phyloP scores from a whole-genome alignment of 2,888 invertebrate genomes.

The Sphinx pinastri region DNA sequence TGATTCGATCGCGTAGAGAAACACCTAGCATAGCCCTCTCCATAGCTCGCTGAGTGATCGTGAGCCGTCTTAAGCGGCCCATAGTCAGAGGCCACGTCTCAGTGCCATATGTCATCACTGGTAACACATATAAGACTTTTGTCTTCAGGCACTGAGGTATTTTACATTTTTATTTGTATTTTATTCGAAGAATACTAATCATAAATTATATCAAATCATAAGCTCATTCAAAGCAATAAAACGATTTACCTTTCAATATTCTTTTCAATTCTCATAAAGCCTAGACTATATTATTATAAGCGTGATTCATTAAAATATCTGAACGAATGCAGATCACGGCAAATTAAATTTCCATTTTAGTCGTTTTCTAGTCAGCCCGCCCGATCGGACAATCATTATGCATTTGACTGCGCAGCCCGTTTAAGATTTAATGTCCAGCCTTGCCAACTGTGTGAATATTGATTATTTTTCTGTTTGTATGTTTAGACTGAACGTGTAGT shows the following conservation, averaged over 20 bases:
- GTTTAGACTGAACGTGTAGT: neutral
- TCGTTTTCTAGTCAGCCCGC: conserved; percentile 15
- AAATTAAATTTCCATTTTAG: conserved; percentile 16
- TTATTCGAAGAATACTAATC: no score
- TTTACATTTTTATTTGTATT: no score
- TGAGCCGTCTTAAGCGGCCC: no score
- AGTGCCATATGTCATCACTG: no score
- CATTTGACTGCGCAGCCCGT: conserved; percentile 56
- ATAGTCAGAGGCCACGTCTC: no score
- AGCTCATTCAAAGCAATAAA: neutral
- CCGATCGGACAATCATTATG: conserved; percentile 56
- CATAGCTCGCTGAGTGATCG: no score
- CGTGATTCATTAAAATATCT: conserved; percentile 12
- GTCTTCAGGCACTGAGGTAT: no score
- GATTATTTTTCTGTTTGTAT: conserved; percentile 5
- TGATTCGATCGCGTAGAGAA: no score
- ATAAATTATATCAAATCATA: no score
- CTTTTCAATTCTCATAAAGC: conserved; percentile 1
- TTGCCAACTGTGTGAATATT: conserved; percentile 40
- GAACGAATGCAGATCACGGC: conserved; percentile 12
- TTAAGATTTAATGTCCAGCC: conserved; percentile 40
- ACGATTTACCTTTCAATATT: conserved; percentile 3
- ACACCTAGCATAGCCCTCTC: no score
- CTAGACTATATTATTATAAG: neutral
- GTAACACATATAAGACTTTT: no score